Percentiles rank a stretch among this genome's conserved stretches.
These are phyloP conservation scores for Melanotaenia maccullochi DNA, from an alignment of 2,797 vertebrate genomes.

Conservation along the genomic window DNA sequence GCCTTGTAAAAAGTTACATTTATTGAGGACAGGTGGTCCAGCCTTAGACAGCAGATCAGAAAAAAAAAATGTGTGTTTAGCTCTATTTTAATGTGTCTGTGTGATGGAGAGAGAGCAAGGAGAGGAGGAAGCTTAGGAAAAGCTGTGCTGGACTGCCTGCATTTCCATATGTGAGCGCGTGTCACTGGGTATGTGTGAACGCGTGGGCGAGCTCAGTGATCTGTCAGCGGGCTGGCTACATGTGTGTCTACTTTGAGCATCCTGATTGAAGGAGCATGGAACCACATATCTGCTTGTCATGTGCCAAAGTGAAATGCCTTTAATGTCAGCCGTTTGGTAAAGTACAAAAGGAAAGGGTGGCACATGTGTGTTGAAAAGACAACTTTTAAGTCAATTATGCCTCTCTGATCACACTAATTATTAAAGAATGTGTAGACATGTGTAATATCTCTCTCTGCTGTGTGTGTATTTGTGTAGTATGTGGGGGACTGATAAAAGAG, in stretches of 20 bases:
- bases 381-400: slow-evolving; percentile 57
- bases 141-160: slow-evolving; percentile 22
- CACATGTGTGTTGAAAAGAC: slow-evolving; percentile 63
- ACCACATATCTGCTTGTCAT: slow-evolving; percentile 74
- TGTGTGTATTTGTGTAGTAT: slow-evolving; percentile 6
- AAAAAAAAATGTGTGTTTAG: slow-evolving; percentile 24
- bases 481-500: slow-evolving; percentile 16
- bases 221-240: slow-evolving; percentile 68
- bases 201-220: slow-evolving; percentile 63
- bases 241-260: slow-evolving; percentile 75
- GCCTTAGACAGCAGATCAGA: slow-evolving; percentile 35
- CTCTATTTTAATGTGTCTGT: slow-evolving; percentile 38
- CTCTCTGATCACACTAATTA: slow-evolving; percentile 51
- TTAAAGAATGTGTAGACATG: slow-evolving; percentile 42
- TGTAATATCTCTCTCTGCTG: slow-evolving; percentile 8
- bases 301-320: slow-evolving; percentile 74
- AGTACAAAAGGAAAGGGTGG: slow-evolving; percentile 61
- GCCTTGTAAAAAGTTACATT: slow-evolving; percentile 59
- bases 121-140: slow-evolving; percentile 16
- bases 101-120: slow-evolving; percentile 31
- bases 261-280: slow-evolving; percentile 73
- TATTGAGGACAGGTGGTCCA: slow-evolving; percentile 71
- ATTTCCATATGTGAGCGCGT: slow-evolving; percentile 57
- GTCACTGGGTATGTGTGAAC: slow-evolving; percentile 49
- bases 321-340: slow-evolving; percentile 62